Percentiles rank a stretch among this genome's conserved stretches.
phyloP scores from a whole-genome alignment of 2,797 vertebrate genomes.

The Jordanella pulchra region DNA sequence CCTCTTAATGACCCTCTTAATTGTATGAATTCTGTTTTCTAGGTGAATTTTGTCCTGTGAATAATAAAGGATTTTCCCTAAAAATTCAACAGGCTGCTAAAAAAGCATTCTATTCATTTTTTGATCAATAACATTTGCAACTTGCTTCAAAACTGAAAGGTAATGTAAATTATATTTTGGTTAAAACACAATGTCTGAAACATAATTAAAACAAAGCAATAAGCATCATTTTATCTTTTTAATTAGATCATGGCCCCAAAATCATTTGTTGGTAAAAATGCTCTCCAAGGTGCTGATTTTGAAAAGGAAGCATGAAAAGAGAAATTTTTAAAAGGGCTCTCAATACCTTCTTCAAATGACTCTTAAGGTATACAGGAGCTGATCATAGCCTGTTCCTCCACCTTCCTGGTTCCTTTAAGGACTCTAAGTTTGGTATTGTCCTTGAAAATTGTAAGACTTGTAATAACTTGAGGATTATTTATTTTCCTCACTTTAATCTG shows the following conservation, averaged over 20 bases:
- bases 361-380: slow-evolving; percentile 16
- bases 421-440: background rate
- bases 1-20: too few relatives aligned
- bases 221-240: slow-evolving; percentile 1
- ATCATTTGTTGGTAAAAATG: background rate
- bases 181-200: too few relatives aligned
- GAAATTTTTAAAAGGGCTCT: background rate
- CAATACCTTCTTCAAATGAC: slow-evolving; percentile 3
- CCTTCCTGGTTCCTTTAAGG: slow-evolving; percentile 9
- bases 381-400: slow-evolving; percentile 17
- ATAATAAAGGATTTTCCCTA: background rate
- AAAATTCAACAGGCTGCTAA: background rate
- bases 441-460: background rate
- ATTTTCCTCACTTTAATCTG: background rate
- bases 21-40: too few relatives aligned
- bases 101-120: background rate
- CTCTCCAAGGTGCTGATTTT: background rate
- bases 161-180: background rate
- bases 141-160: background rate
- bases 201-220: background rate
- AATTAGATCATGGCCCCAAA: background rate
- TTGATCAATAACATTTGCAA: background rate
- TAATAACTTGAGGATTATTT: background rate
- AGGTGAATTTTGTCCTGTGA: background rate
- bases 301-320: background rate